Evolutionary conservation across 2,113 vertebrate species (phyloP).

Genomic region (Periophthalmodon schlosseri): DNA sequence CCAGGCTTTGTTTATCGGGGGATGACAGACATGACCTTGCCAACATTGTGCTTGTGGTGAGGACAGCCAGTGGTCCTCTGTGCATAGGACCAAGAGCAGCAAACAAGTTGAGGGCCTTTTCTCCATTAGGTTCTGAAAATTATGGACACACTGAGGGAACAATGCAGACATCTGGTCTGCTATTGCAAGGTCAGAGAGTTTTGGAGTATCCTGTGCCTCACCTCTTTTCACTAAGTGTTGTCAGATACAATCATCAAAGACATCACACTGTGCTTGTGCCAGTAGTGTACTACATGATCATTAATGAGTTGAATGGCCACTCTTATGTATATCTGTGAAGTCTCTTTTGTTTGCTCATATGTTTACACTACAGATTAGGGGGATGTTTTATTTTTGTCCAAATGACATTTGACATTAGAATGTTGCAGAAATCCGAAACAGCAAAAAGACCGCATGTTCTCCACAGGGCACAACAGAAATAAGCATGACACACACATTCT

Average conservation of each 20-base stretch:
- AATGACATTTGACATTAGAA: conserved; percentile 41
- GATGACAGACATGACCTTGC: conserved; percentile 73
- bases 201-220: conserved; percentile 40
- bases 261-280: conserved; percentile 18
- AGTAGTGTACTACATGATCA: not conserved
- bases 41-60: conserved; percentile 38
- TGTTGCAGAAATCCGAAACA: conserved; percentile 48
- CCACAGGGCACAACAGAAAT: conserved; percentile 35
- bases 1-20: conserved; percentile 69
- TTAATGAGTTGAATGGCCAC: not conserved
- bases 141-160: conserved; percentile 14
- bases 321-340: not conserved
- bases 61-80: conserved; percentile 46
- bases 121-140: conserved; percentile 27
- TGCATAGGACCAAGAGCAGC: conserved; percentile 38
- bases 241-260: conserved; percentile 27
- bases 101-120: conserved; percentile 31
- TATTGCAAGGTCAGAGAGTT: conserved; percentile 29
- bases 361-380: not conserved
- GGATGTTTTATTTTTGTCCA: conserved; percentile 33
- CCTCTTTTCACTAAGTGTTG: conserved; percentile 47
- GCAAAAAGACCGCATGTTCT: conserved; percentile 37
- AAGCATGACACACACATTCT: conserved; percentile 49
- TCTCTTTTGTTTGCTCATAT: not conserved
- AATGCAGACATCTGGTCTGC: conserved; percentile 35